Evolutionary conservation across 2,113 vertebrate genomes (phyloP), one percentile per base, ranked within the genome.

Genomic region (Tychaedon coryphoeus): DNA sequence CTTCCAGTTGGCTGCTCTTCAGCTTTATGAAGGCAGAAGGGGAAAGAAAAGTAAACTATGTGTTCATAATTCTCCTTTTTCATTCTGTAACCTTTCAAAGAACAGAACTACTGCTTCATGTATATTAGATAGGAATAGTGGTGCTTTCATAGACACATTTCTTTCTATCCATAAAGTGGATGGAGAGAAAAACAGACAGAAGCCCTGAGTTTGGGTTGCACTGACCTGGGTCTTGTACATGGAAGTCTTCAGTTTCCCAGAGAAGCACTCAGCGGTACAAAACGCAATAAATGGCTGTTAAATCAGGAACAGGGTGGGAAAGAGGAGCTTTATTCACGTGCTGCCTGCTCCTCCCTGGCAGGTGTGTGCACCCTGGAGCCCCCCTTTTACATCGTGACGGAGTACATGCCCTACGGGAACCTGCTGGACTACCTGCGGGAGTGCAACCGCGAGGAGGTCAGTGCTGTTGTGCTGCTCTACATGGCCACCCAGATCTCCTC

Each of bases 401-500:
- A 99, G 74, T 99, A 99, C 97, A 99, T 99, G 99, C 99, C 99
- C 0, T 99, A 99, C 6, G 99, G 99, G 57, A 99, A 99, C 97
- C 95, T 99, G 91, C 98, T 99, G 16, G 99, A 99, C 92, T 99
- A 99, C 62, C 97, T 99, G 78, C 98, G 99, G 14, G 99, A 99
- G 34, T 99, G 99, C 98, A 99, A 98, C 95, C 98, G 99, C 2
- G 99, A 99, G 67, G 99, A 99, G 94, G 99, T 99, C 96, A 99
- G 99, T 1, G 99, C 99, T 2, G 99, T 99, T 10, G 99, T 99
- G 58, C 97, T 99, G 78, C 99, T 99, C 12, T 99, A 99, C 96
- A 99, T 99, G 99, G 99, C 99, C 88, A 99, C 99, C 2, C 99
- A 99, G 97, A 99, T 99, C 98, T 99, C 99, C 48, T 99, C 99